Percentiles rank a stretch among this genome's conserved stretches.
Conservation (phyloP, 2,113 vertebrate genomes). For the Pontoporia blainvillei region DNA sequence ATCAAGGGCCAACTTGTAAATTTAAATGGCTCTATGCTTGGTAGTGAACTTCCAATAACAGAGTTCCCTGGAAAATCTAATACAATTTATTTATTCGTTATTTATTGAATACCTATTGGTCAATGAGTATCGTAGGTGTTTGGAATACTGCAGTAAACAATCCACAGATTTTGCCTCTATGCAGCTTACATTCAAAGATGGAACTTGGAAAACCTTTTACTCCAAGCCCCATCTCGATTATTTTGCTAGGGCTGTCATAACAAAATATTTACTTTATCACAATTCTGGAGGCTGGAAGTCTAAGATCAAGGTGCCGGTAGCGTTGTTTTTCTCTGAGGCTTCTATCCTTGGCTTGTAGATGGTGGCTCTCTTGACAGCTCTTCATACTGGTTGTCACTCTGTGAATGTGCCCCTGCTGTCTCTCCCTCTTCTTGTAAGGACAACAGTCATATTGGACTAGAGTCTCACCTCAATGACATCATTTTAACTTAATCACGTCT, state of each 20-base stretch:
- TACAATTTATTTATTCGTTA: background rate
- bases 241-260: background rate
- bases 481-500: background rate
- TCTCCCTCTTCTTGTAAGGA: background rate
- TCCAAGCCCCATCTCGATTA: background rate
- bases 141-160: background rate
- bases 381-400: background rate
- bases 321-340: background rate
- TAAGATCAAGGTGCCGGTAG: background rate
- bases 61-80: background rate
- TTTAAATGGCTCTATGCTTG: background rate
- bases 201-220: background rate
- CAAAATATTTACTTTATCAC: background rate
- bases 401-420: too few relatives aligned
- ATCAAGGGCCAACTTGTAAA: background rate
- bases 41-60: background rate
- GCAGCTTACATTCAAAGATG: background rate
- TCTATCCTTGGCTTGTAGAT: background rate
- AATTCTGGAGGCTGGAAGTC: background rate
- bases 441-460: background rate
- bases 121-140: background rate
- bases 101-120: background rate
- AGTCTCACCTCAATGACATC: background rate
- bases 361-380: background rate
- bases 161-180: background rate